Evolutionary conservation across 1,140 invertebrate species (phyloP).

Genomic region (Drosophila paulistorum): DNA sequence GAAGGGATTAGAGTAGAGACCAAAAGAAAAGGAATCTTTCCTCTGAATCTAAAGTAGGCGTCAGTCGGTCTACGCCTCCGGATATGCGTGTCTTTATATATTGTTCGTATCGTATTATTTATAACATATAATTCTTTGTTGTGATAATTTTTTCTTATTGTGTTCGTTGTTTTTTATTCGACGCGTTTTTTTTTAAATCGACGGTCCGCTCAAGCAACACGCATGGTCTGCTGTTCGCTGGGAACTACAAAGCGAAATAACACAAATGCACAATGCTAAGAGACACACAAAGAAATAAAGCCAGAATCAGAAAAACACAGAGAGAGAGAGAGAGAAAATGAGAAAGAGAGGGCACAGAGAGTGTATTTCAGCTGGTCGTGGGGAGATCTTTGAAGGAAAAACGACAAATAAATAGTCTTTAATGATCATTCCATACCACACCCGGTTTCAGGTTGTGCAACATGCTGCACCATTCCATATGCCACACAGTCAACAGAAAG

Average conservation of each 20-base stretch:
- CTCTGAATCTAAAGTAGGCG: conserved; percentile 9
- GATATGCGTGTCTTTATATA: conserved; percentile 4
- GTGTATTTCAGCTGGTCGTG: too few relatives aligned
- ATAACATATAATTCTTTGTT: not conserved
- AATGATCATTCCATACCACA: conserved; percentile 9
- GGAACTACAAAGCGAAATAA: conserved; percentile 4
- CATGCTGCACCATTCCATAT: not conserved
- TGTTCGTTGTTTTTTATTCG: conserved; percentile 27
- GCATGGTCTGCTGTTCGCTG: conserved; percentile 12
- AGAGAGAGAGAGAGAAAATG: not conserved
- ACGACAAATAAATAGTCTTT: conserved; percentile 5
- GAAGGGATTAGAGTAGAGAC: conserved; percentile 2
- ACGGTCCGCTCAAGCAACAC: conserved; percentile 15
- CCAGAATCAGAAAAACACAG: not conserved
- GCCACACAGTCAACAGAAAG: not conserved
- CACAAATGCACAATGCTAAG: conserved; percentile 5
- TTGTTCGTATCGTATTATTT: not conserved
- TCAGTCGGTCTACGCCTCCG: conserved; percentile 5
- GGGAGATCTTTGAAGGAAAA: not conserved
- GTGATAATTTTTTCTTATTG: not conserved
- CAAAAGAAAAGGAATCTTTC: not conserved
- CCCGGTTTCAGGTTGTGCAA: conserved; percentile 7
- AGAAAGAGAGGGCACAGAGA: not conserved
- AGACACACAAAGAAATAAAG: not conserved
- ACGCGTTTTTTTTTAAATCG: conserved; percentile 24